Base-by-base conservation (phyloP, 2,113 vertebrate species). In the Cyanistes caeruleus region DNA sequence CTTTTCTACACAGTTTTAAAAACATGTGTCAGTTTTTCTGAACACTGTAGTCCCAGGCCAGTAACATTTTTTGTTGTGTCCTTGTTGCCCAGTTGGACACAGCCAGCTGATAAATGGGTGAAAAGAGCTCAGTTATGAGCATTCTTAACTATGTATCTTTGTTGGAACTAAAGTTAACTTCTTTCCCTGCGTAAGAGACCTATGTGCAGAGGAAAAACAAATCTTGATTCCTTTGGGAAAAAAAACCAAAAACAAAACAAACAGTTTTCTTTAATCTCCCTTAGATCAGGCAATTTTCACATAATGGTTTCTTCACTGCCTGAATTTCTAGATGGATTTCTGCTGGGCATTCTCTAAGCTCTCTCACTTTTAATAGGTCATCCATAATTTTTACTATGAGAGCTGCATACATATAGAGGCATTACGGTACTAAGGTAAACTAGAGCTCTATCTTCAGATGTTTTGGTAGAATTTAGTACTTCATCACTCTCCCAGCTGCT, bases 231-330 rank as follows among this genome's bases (percentile, higher is more conserved):
- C 51, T 91, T 65, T 78, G 59, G 6, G 67, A 91, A 51, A n/a
- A 48, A 24, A 11, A 15, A 5, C 43, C 19, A 39, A 15, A 23
- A 6, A 2, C 16, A 22, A 44, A 60, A 46, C 18, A 88, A 85
- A 39, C 9, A 44, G 76, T 92, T 85, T 74, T 87, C 51, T 93
- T 80, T 90, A 86, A 86, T 88, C 35, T 94, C 55, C 74, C 30
- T 87, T 59, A 94, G 48, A 95, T 92, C 72, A 84, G 72, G 82
- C 87, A 84, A 86, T 96, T 94, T 96, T 72, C 72, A 72, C 75
- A 88, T 74, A 82, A 96, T 93, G 78, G 87, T 90, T 95, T 96
- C 85, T 81, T 86, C 59, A 64, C 35, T 60, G 79, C 20, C 72
- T 70, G 72, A 55, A 83, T 91, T 85, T 88, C 70, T 63, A 58